Base-by-base conservation (phyloP, 2,113 vertebrate genomes). In the Bufo gargarizans region DNA sequence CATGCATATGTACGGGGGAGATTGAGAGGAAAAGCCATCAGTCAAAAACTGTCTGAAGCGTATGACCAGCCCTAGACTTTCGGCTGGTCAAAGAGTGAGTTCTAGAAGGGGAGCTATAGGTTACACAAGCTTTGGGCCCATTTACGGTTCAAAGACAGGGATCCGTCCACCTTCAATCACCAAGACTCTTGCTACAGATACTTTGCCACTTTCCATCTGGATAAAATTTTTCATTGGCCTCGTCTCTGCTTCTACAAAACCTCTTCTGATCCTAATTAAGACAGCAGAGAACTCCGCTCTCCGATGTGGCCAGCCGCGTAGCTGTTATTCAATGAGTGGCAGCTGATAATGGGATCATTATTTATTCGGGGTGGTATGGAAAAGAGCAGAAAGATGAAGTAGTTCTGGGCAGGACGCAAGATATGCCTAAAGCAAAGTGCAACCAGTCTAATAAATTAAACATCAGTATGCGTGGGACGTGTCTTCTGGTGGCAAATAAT, bases 341-440 rank as follows among this genome's bases (percentile, higher is more conserved):
- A 92, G 94, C 94, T 94, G 93, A 91, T 92, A 93, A 96, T 93
- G 93, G 94, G 91, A 94, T 96, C 95, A 96, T 95, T 95, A 93
- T 93, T 94, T 94, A 94, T 93, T 86, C 86, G 72, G 88, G 82
- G 72, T 20, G 79, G 79, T 82, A 71, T 85, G 91, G 92, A 78
- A 65, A 85, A 90, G 92, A 78, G 88, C 93, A 90, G 90, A 89
- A 77, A 91, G 90, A 87, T 87, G 55, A 94, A 93, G 93, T 90
- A 93, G 92, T 92, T 94, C 94, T 92, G 93, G 93, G 93, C 92
- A 94, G 20, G 92, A 92, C 93, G 92, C 90, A 92, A 93, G 91
- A 93, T 82, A 88, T 90, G 91, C 92, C 92, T 94, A 90, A 87
- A 96, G 93, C 93, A 90, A 94, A 93, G 89, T 89, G 90, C 90